Evolutionary conservation across 2,888 invertebrate species (phyloP).

Genomic region (Sclerodermus sp.): DNA sequence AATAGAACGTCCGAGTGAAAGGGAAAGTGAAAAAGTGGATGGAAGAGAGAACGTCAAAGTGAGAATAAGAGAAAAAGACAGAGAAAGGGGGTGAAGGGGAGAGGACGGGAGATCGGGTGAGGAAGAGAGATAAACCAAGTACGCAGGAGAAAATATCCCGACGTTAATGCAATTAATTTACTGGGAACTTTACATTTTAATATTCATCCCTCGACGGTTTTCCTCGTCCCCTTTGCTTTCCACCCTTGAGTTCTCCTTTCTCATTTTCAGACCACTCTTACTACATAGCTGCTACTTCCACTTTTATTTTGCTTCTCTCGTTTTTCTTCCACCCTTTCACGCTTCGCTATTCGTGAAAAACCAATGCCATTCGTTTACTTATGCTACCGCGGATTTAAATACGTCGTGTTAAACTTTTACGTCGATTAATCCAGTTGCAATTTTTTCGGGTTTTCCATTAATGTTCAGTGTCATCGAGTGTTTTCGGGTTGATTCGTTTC

Average conservation of each 20-base stretch:
- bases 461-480: too few relatives aligned
- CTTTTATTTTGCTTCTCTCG: not conserved
- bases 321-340: conserved; percentile 10
- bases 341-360: not conserved
- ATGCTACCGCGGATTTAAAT: too few relatives aligned
- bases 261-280: not conserved
- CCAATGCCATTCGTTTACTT: not conserved
- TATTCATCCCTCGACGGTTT: conserved; percentile 41
- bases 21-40: conserved; percentile 1
- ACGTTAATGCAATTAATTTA: conserved; percentile 51
- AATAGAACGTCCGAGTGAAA: conserved; percentile 11
- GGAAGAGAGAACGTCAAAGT: not conserved
- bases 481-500: too few relatives aligned
- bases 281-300: conserved; percentile 4
- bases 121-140: not conserved
- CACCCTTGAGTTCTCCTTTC: not conserved
- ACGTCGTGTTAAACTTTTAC: too few relatives aligned
- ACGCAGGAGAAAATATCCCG: conserved; percentile 38
- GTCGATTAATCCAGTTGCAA: too few relatives aligned
- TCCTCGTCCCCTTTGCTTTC: not conserved
- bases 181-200: conserved; percentile 48
- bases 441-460: too few relatives aligned
- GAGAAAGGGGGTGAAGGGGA: not conserved
- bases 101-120: not conserved
- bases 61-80: not conserved